phyloP scores from a whole-genome alignment of 2,797 vertebrate genomes.

The Lindbergichthys nudifrons region DNA sequence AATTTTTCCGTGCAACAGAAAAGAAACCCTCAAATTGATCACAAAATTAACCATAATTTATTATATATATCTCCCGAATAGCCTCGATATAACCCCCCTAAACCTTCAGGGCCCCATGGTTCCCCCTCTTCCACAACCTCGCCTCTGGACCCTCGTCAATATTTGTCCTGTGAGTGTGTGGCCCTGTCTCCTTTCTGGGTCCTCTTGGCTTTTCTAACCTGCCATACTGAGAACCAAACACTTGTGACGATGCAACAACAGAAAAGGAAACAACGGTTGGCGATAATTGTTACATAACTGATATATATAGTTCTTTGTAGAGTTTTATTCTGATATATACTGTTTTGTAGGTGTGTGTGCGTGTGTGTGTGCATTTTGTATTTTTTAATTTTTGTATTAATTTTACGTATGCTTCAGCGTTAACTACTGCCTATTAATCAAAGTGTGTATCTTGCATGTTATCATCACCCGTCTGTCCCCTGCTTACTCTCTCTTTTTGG shows the following conservation, averaged over 20 bases:
- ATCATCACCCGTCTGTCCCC: slow-evolving; percentile 63
- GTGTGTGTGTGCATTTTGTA: slow-evolving; percentile 82
- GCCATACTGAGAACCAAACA: slow-evolving; percentile 82
- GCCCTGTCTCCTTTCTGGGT: slow-evolving; percentile 84
- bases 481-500: slow-evolving; percentile 63
- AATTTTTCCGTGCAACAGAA: slow-evolving; percentile 79
- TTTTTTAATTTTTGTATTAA: slow-evolving; percentile 87
- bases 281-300: slow-evolving; percentile 84
- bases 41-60: slow-evolving; percentile 78
- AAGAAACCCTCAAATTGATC: slow-evolving; percentile 73
- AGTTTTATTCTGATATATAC: slow-evolving; percentile 88
- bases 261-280: slow-evolving; percentile 78
- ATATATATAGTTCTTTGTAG: slow-evolving; percentile 88
- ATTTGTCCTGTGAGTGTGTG: slow-evolving; percentile 85
- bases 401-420: slow-evolving; percentile 87
- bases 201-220: slow-evolving; percentile 84
- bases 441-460: slow-evolving; percentile 84
- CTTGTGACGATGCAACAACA: slow-evolving; percentile 79
- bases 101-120: slow-evolving; percentile 75
- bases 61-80: slow-evolving; percentile 66
- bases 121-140: slow-evolving; percentile 77
- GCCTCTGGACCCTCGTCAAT: slow-evolving; percentile 83
- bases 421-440: slow-evolving; percentile 86
- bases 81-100: slow-evolving; percentile 78
- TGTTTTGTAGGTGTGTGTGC: slow-evolving; percentile 87